A percentile compares a stretch with the other conserved stretches of the same genome.
Evolutionary conservation across 2,888 invertebrate species (phyloP).

Genomic region (Psylliodes chrysocephalus): DNA sequence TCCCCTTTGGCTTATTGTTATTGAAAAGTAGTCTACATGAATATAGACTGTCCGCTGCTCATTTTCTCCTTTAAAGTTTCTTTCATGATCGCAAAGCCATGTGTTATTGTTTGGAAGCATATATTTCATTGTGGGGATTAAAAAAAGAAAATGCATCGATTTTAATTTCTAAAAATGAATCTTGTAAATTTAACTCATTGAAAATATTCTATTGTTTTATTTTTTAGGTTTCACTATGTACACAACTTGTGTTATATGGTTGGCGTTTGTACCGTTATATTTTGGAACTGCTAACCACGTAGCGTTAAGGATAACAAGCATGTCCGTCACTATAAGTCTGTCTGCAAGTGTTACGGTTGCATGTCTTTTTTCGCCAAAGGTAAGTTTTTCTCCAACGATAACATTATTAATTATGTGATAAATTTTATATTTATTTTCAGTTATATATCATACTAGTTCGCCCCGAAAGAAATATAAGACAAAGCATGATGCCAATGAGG

Average conservation of each 20-base stretch:
- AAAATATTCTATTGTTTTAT: too few species aligned
- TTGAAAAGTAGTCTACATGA: too few species aligned
- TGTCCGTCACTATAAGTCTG: constrained; percentile 94
- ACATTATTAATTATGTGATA: background rate
- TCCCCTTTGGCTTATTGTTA: too few species aligned
- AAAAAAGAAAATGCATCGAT: too few species aligned
- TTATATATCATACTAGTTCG: constrained; percentile 89
- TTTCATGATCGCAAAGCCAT: too few species aligned
- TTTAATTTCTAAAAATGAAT: too few species aligned
- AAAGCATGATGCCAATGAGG: constrained; percentile 84
- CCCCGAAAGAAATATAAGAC: constrained; percentile 89
- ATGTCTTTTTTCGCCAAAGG: constrained; percentile 94
- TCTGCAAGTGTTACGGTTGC: constrained; percentile 93
- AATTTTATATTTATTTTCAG: constrained; percentile 63
- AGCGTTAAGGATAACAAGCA: constrained; percentile 90
- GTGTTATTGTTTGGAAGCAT: too few species aligned
- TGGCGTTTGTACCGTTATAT: constrained; percentile 97
- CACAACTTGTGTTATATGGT: constrained; percentile 97
- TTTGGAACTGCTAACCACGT: constrained; percentile 96
- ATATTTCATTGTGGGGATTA: too few species aligned
- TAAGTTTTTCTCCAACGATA: constrained; percentile 64
- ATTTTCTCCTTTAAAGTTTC: too few species aligned
- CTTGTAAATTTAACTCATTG: too few species aligned
- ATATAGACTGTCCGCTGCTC: too few species aligned
- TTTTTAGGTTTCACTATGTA: constrained; percentile 95